Conservation (phyloP, 2,888 invertebrate genomes). For the Hylaea fasciaria region DNA sequence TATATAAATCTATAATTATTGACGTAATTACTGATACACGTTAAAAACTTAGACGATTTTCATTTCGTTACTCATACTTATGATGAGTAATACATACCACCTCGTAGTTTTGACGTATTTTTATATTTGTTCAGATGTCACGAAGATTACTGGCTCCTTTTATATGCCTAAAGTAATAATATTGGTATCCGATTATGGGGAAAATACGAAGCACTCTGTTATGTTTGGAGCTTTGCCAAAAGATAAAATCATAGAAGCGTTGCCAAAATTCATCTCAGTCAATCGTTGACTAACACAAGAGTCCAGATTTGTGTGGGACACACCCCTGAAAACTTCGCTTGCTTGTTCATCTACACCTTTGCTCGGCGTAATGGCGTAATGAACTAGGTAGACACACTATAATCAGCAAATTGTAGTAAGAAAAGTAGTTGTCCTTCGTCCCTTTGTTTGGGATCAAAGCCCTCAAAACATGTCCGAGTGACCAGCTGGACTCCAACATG, state of each 20-base stretch:
- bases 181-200: slow-evolving; percentile 30
- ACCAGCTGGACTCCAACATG: slow-evolving; percentile 21
- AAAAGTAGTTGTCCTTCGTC: slow-evolving; percentile 4
- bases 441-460: slow-evolving; percentile 17
- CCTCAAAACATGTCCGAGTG: slow-evolving; percentile 5
- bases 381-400: no score
- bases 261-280: background rate
- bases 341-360: no score
- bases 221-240: slow-evolving; percentile 14
- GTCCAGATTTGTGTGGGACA: no score
- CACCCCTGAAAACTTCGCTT: no score
- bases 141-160: slow-evolving; percentile 65
- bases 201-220: slow-evolving; percentile 24
- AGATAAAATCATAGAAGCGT: slow-evolving; percentile 12
- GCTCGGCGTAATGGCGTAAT: no score
- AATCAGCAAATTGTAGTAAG: background rate
- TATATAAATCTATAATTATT: no score
- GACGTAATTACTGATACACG: slow-evolving; percentile 25
- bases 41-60: slow-evolving; percentile 26
- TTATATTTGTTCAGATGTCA: slow-evolving; percentile 68
- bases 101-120: slow-evolving; percentile 71
- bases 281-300: background rate
- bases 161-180: slow-evolving; percentile 49
- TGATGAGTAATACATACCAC: slow-evolving; percentile 71
- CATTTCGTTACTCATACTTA: slow-evolving; percentile 32